Percentiles rank a stretch among this genome's conserved stretches.
These are phyloP conservation scores for Hystrix cristata DNA, from an alignment of 2,113 vertebrate genomes.

Conservation along the genomic window DNA sequence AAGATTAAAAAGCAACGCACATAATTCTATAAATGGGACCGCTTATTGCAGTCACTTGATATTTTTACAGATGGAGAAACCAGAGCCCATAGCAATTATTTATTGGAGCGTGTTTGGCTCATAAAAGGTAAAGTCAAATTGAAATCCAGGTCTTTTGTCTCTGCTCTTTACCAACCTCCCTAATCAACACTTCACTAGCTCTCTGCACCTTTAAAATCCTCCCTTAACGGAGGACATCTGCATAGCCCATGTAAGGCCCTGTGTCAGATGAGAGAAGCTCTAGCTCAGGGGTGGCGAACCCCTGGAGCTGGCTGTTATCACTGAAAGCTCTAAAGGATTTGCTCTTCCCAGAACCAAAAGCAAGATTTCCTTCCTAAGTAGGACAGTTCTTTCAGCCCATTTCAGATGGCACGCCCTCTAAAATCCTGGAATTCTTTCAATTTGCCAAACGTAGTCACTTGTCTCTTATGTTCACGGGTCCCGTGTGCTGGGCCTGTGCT, in stretches of 20 bases:
- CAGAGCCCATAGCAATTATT: neutral
- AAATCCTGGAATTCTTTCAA: neutral
- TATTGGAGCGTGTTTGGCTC: neutral
- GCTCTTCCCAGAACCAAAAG: neutral
- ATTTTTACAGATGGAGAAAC: neutral
- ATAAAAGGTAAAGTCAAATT: neutral
- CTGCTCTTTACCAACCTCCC: neutral
- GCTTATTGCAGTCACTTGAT: neutral
- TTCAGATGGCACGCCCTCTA: constrained; percentile 16
- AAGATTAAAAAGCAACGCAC: neutral
- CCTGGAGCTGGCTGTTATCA: neutral
- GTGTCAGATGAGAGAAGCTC: neutral
- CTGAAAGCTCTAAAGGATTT: neutral
- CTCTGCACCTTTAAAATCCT: neutral
- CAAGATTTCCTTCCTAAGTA: neutral
- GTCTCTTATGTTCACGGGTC: constrained; percentile 45
- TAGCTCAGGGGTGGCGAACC: neutral
- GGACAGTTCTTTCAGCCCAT: constrained; percentile 43
- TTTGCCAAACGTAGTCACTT: constrained; percentile 36
- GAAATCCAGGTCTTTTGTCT: neutral
- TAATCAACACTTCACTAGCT: neutral
- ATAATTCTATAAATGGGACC: neutral
- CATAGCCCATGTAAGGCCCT: neutral
- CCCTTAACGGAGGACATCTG: neutral
- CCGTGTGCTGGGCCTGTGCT: neutral